These are phyloP conservation scores for Aphelenchoides fujianensis DNA, from an alignment of 1,140 invertebrate genomes.

Conservation along the genomic window DNA sequence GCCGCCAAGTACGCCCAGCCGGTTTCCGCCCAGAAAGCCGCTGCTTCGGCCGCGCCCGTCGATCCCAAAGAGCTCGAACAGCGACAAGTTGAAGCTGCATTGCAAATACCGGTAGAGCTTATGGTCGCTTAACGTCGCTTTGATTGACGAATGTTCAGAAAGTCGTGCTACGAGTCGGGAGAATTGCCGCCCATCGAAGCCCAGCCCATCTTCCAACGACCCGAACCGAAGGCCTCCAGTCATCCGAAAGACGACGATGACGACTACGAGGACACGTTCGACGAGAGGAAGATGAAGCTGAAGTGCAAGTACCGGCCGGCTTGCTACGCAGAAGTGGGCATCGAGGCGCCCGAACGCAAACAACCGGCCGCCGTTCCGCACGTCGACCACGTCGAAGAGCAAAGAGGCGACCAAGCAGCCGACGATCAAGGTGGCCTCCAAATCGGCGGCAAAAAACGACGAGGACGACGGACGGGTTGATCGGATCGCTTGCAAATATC, in stretches of 20 bases:
- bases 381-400: no score
- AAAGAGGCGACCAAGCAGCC: no score
- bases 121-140: background rate
- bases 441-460: background rate
- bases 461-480: no score
- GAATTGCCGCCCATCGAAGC: background rate
- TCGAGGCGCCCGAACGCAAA: no score
- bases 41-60: background rate
- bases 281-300: no score
- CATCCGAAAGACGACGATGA: no score
- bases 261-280: no score
- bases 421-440: background rate
- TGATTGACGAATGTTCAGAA: no score
- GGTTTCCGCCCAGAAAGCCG: background rate
- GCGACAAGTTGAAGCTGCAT: background rate
- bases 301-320: background rate
- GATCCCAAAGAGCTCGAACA: conserved; percentile 12
- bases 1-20: background rate
- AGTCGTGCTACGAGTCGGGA: conserved; percentile 28
- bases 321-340: conserved; percentile 11
- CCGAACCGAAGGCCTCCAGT: background rate
- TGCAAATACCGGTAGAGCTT: conserved; percentile 24
- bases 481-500: no score
- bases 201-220: background rate
- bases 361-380: no score